A percentile compares a stretch with the other conserved stretches of the same genome.
phyloP scores from a whole-genome alignment of 2,888 invertebrate species.

The Doris montereyensis region DNA sequence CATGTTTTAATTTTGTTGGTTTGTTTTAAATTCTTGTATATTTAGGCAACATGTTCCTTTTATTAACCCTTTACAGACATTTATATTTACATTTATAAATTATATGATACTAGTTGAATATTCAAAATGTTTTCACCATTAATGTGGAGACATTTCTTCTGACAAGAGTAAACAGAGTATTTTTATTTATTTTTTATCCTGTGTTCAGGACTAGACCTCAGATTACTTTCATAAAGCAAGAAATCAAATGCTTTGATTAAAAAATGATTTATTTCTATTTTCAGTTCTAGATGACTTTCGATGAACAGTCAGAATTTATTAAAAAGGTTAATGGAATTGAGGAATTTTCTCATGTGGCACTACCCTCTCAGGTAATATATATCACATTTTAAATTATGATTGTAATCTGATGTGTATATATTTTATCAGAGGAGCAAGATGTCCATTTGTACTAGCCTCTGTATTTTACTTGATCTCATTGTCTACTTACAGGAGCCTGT shows the following conservation, averaged over 20 bases:
- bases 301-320: conserved; percentile 72
- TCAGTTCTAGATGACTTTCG: conserved; percentile 73
- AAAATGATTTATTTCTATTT: conserved; percentile 40
- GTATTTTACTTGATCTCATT: no score
- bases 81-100: conserved; percentile 7
- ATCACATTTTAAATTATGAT: not conserved
- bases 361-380: conserved; percentile 60
- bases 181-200: no score
- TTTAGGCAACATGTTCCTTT: no score
- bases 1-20: no score
- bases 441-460: not conserved
- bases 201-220: no score
- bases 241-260: no score
- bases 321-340: conserved; percentile 67
- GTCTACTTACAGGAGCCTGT: conserved; percentile 71
- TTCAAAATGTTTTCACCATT: no score
- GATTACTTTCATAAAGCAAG: no score
- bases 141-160: no score
- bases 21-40: no score
- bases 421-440: not conserved
- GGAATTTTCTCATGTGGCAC: conserved; percentile 67
- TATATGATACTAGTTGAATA: not conserved
- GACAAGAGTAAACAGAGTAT: no score
- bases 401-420: not conserved
- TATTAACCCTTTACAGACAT: no score